Base-by-base conservation (phyloP, 2,113 vertebrate genomes). In the Etheostoma cragini region DNA sequence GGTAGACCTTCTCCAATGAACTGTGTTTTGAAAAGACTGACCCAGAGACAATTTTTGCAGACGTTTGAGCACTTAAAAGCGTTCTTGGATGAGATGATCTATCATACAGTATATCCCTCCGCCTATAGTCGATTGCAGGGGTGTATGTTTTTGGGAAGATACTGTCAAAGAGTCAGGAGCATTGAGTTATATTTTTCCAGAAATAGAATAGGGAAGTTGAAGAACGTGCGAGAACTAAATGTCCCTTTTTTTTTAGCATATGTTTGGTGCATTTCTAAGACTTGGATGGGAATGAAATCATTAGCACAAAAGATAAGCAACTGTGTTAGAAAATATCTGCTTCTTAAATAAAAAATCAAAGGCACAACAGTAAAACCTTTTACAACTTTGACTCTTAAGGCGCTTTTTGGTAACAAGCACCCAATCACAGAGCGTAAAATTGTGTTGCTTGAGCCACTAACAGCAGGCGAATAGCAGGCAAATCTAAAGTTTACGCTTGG, bases 41-140 rank as follows among this genome's bases (percentile, higher is more conserved):
- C 72, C 72, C 35, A 62, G 73, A 76, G 74, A 45, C 70, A 78
- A 21, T 67, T 78, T 87, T 56, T 64, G n/a, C 35, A 15, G 70
- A 77, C 33, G n/a, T 78, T 53, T 72, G 46, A 67, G 79, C 65
- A 81, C 71, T 66, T 74, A 64, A 72, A 35, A 66, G 61, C 72
- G 52, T 77, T 73, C 47, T 38, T 72, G 26, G 63, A 71, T 61
- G 66, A 42, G 67, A 64, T 67, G 47, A 78, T 63, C 52, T 56
- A 53, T 69, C 73, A 35, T 53, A 52, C 19, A 57, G 33, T 19
- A 17, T 35, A 79, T 16, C 52, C 45, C 46, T 74, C 33, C 57
- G 17, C 19, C 42, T 56, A 17, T 6, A 57, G 50, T 42, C 1
- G 19, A 21, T 15, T 80, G 49, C 19, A 69, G 13, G 35, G 35